Evolutionary conservation across 2,888 invertebrate species (phyloP), one percentile per base, ranked within the genome.

Genomic region (Mesochorus sp.): DNA sequence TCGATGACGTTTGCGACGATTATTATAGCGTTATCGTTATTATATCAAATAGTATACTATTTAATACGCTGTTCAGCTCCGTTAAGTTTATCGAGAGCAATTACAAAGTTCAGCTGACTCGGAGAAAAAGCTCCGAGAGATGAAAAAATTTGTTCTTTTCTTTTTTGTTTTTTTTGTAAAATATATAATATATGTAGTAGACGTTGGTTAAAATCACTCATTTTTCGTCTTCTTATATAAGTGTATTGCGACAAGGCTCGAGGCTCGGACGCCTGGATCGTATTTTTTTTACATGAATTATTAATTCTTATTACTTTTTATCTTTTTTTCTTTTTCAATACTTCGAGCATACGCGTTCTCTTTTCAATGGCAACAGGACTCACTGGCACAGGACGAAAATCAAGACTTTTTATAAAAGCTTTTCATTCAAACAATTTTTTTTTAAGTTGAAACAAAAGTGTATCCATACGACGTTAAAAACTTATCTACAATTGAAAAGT

Each of bases 111-210:
- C 47, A 59, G 57, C 64, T 51, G 55, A 61, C 72, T 67, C 73
- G 77, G 77, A 77, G 68, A 77, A 77, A 70, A 73, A 68, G 57
- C 64, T 77, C 77, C 77, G 77, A 77, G 67, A 73, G 67, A 77
- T 77, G 62, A 73, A 73, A 77, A 77, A 73, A 62, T 73, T 62
- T 62, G 77, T 77, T n/a, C n/a, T n/a, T n/a, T n/a, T n/a, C n/a
- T n/a, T n/a, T n/a, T n/a, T n/a, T n/a, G n/a, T n/a, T n/a, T n/a
- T n/a, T n/a, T n/a, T n/a, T n/a, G n/a, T n/a, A n/a, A n/a, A n/a
- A n/a, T n/a, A n/a, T n/a, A n/a, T n/a, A n/a, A n/a, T n/a, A n/a
- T n/a, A n/a, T n/a, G 73, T 73, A 77, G 68, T 59, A 68, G 68
- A 67, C 72, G 62, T 73, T 78, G 68, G 62, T 62, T 71, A 76